Evolutionary conservation across 1,140 invertebrate species (phyloP).

Genomic region (Coelopa frigida): DNA sequence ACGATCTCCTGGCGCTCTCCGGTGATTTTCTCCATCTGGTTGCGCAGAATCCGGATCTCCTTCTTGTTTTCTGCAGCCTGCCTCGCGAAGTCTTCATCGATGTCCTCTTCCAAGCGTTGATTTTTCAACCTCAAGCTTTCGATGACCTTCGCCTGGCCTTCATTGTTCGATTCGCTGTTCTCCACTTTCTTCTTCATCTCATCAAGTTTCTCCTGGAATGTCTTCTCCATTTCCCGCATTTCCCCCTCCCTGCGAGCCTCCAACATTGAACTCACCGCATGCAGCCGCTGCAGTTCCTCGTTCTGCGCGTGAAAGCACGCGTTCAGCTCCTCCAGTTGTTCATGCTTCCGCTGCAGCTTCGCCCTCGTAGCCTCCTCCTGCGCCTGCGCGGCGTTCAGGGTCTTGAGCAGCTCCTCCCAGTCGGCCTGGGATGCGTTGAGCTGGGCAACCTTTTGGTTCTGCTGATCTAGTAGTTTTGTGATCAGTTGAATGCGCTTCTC

Average conservation of each 20-base stretch:
- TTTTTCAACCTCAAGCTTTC: constrained; percentile 5
- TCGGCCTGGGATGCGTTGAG: constrained; percentile 22
- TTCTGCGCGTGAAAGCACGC: constrained; percentile 34
- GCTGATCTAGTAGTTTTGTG: constrained; percentile 24
- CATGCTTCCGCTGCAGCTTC: constrained; percentile 27
- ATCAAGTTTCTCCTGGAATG: constrained; percentile 16
- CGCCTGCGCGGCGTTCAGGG: constrained; percentile 24
- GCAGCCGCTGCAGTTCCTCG: constrained; percentile 26
- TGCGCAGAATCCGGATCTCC: background rate
- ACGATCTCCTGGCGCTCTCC: background rate
- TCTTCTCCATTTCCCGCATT: constrained; percentile 21
- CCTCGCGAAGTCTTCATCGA: constrained; percentile 8
- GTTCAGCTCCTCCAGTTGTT: constrained; percentile 32
- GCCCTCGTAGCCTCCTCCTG: constrained; percentile 23
- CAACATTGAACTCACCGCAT: constrained; percentile 18
- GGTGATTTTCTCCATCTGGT: background rate
- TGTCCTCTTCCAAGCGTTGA: background rate
- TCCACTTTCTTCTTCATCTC: constrained; percentile 21
- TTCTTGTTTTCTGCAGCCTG: constrained; percentile 7
- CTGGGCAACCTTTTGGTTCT: constrained; percentile 31
- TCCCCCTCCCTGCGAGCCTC: constrained; percentile 20
- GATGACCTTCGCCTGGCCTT: no score
- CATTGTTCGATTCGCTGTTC: background rate
- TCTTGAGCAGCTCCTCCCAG: constrained; percentile 27
- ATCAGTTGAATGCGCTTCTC: constrained; percentile 25